Base-by-base conservation (phyloP, 2,113 vertebrate genomes). In the Passer montanus region DNA sequence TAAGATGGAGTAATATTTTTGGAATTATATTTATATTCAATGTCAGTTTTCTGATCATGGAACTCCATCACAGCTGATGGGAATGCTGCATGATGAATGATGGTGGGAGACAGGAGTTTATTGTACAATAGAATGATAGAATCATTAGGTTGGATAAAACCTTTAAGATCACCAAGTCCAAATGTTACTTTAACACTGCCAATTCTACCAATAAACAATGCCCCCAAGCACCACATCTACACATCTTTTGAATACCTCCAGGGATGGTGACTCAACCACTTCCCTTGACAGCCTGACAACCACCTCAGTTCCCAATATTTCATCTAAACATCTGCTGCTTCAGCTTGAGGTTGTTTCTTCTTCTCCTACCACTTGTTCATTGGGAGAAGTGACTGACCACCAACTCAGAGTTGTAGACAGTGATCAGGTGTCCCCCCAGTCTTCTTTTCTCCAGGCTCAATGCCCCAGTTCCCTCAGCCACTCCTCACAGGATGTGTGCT, bases 351-450 rank as follows among this genome's bases (percentile, higher is more conserved):
- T 18, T 9, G 0, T 70, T 77, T 74, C 44, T 24, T 70, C 30
- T 88, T 2, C 1, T 73, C 17, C 16, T 76, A 24, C 7, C 3
- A 11, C 9, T 58, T 62, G 27, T 44, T 58, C 44, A 12, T 1
- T 58, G 30, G 28, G 27, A 79, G 4, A 69, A 75, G 5, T 62
- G 27, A 35, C 5, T 0, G 0, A 50, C 8, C 8, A 44, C 5
- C 6, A 23, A 31, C 9, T 59, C 46, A 10, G 20, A 37, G 15
- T 2, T 86, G 20, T 31, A 55, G 26, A 62, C 11, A 59, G 10
- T 0, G 0, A 7, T 53, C 81, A 77, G 11, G 11, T 81, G 21
- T 76, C 16, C 7, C 9, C 19, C 55, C 2, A 60, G 20, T 4
- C 13, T 81, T 17, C 30, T 74, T 24, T 72, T 28, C 37, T 43